Percentiles rank a stretch among this genome's conserved stretches.
Conservation (phyloP, 2,113 vertebrate species). For the Dicerorhinus sumatrensis region DNA sequence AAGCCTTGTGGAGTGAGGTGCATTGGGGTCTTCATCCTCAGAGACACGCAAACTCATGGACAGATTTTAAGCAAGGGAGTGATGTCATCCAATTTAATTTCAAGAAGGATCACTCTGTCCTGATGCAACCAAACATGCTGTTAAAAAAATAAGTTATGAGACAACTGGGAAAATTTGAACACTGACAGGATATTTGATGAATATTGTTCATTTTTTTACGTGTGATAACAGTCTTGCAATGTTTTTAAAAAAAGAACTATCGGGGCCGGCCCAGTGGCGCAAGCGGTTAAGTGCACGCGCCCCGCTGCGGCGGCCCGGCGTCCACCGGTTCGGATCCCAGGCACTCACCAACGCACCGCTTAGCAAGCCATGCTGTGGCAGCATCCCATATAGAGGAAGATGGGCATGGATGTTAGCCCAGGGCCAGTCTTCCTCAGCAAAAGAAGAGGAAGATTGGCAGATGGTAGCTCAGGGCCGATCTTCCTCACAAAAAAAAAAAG, state of each 20-base stretch:
- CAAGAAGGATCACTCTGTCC: constrained; percentile 12
- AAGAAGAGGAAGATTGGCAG: too few relatives aligned
- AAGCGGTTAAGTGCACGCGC: too few relatives aligned
- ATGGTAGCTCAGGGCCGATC: too few relatives aligned
- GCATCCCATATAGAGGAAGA: too few relatives aligned
- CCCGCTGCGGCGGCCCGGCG: too few relatives aligned
- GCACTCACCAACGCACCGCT: too few relatives aligned
- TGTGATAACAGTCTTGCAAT: not conserved
- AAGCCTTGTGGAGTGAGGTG: not conserved
- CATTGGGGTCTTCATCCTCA: not conserved
- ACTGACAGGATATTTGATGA: not conserved
- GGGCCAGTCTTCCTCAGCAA: too few relatives aligned
- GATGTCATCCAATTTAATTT: not conserved
- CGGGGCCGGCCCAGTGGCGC: too few relatives aligned
- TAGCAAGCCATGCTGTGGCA: too few relatives aligned
- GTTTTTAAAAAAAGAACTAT: not conserved
- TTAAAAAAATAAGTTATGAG: constrained; percentile 3
- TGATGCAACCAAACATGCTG: not conserved
- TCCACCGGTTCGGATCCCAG: too few relatives aligned
- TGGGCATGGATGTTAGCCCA: too few relatives aligned
- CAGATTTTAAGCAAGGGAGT: not conserved
- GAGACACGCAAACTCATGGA: not conserved
- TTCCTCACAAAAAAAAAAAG: not conserved
- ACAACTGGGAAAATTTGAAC: not conserved
- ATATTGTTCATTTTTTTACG: not conserved